Conservation (phyloP, 2,113 vertebrate genomes). For the Chaetops frenatus region DNA sequence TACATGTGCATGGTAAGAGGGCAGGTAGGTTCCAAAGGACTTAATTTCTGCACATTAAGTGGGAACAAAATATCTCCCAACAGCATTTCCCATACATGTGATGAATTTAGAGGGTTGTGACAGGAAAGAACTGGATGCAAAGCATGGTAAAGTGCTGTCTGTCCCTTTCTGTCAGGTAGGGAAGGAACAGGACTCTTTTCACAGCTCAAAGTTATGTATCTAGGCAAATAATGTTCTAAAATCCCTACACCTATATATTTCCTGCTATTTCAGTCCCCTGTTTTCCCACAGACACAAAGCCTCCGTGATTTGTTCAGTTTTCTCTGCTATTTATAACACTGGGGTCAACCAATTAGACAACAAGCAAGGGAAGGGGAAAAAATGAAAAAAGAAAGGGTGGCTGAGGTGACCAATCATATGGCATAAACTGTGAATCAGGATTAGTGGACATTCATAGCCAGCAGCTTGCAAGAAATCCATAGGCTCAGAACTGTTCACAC, state of each 20-base stretch:
- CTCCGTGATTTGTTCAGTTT: background rate
- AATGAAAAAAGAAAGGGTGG: background rate
- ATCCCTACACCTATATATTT: background rate
- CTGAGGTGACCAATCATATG: constrained; percentile 25
- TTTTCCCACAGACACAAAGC: background rate
- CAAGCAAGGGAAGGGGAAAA: background rate
- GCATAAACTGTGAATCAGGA: constrained; percentile 7
- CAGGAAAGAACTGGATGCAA: background rate
- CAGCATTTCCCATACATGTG: background rate
- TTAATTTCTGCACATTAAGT: background rate
- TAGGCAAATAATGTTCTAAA: background rate
- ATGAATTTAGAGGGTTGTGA: background rate
- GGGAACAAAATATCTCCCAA: background rate
- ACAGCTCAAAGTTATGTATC: background rate
- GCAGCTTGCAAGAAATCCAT: constrained; percentile 25
- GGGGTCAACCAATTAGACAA: background rate
- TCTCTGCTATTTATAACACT: background rate
- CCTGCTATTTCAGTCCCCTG: background rate
- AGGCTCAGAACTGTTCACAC: background rate
- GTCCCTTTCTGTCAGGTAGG: background rate
- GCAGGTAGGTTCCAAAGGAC: background rate
- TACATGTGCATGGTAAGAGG: background rate
- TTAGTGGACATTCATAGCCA: constrained; percentile 25
- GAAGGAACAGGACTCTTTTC: background rate
- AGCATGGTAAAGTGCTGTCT: background rate